These are phyloP conservation scores for Tinea pellionella DNA, from an alignment of 2,888 invertebrate genomes.

Conservation along the genomic window DNA sequence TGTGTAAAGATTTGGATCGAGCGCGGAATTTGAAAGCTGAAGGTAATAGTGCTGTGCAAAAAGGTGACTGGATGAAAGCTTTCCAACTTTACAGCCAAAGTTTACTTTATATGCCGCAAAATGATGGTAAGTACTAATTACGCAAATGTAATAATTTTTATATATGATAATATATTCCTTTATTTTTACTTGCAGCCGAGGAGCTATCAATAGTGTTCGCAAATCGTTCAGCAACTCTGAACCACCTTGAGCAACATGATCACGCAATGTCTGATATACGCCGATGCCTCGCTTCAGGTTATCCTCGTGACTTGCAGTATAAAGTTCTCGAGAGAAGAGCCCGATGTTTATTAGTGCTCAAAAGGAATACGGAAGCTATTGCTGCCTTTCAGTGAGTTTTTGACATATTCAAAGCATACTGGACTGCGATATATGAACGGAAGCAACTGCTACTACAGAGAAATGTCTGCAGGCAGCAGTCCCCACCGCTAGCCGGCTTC, in stretches of 20 bases:
- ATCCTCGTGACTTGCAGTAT: slow-evolving; percentile 78
- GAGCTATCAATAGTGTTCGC: slow-evolving; percentile 78
- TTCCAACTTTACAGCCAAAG: slow-evolving; percentile 77
- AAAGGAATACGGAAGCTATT: slow-evolving; percentile 73
- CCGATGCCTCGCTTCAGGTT: slow-evolving; percentile 72
- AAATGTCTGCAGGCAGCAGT: no score
- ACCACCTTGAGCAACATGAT: slow-evolving; percentile 76
- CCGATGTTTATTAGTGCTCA: slow-evolving; percentile 75
- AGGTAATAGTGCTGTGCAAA: slow-evolving; percentile 80
- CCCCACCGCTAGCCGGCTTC: no score
- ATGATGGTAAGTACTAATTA: slow-evolving; percentile 68
- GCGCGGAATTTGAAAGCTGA: slow-evolving; percentile 75
- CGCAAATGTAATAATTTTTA: no score
- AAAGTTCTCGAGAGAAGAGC: slow-evolving; percentile 82
- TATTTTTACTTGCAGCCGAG: slow-evolving; percentile 43
- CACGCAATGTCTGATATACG: slow-evolving; percentile 78
- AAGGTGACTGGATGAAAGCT: slow-evolving; percentile 76
- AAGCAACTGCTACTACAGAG: no score
- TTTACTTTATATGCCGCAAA: slow-evolving; percentile 74
- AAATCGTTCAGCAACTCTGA: slow-evolving; percentile 84
- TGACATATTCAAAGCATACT: no score
- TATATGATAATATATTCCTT: slow-evolving; percentile 5
- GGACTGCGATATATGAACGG: no score
- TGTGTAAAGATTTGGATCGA: slow-evolving; percentile 67
- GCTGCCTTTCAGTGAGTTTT: slow-evolving; percentile 71